These are phyloP conservation scores for Scolanthus callimorphus DNA, from an alignment of 92 coral and sea anemone genomes.

Conservation along the genomic window DNA sequence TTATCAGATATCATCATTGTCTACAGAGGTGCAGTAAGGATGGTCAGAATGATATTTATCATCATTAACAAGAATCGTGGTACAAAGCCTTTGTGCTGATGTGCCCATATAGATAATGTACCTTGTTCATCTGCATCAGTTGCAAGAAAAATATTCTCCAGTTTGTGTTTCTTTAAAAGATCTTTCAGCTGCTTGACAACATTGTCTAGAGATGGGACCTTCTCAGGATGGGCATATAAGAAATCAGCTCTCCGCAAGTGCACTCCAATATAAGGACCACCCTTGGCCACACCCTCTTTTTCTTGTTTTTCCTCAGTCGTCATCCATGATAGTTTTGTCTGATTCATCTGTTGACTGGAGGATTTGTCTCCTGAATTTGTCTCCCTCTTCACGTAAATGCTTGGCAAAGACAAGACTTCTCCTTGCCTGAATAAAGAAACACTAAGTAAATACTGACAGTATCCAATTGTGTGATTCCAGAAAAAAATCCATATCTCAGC, in stretches of 20 bases:
- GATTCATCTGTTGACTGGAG: constrained; percentile 81
- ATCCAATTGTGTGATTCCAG: not conserved
- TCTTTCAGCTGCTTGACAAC: constrained; percentile 81
- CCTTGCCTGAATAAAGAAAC: constrained; percentile 67
- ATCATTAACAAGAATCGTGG: too few relatives aligned
- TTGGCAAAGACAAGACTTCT: constrained; percentile 97
- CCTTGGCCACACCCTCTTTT: constrained; percentile 87
- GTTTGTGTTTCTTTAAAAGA: constrained; percentile 68
- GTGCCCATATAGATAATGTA: too few relatives aligned
- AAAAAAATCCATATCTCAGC: too few relatives aligned
- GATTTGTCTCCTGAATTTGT: constrained; percentile 77
- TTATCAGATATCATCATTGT: too few relatives aligned
- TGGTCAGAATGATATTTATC: too few relatives aligned
- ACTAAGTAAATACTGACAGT: not conserved
- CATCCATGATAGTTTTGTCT: constrained; percentile 83
- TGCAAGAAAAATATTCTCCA: constrained; percentile 86
- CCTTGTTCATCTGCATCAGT: constrained; percentile 88
- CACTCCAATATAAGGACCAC: constrained; percentile 91
- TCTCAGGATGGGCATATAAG: constrained; percentile 82
- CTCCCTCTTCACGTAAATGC: constrained; percentile 88
- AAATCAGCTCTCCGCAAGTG: constrained; percentile 92
- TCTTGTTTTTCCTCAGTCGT: constrained; percentile 91
- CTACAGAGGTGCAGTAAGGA: too few relatives aligned
- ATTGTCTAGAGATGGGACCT: constrained; percentile 81
- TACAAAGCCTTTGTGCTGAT: too few relatives aligned